These are phyloP conservation scores for Porites evermanni DNA, from an alignment of 92 coral and sea anemone species.

Conservation along the genomic window DNA sequence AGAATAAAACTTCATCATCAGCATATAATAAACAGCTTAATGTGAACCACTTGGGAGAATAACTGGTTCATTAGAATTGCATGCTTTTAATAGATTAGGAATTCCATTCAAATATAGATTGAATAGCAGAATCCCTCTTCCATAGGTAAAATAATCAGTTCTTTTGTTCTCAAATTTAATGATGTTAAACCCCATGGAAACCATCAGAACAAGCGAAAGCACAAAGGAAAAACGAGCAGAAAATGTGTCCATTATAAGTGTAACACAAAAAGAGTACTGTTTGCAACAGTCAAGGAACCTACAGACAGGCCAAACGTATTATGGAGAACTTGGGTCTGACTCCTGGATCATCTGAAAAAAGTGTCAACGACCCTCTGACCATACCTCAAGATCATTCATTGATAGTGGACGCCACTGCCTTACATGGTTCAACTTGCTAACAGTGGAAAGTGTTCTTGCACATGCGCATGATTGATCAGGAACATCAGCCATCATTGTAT, in stretches of 20 bases:
- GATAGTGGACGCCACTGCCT: too few species aligned
- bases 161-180: constrained; percentile 36
- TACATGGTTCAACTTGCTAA: too few species aligned
- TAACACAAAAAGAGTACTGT: constrained; percentile 68
- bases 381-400: too few species aligned
- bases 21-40: neutral
- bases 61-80: too few species aligned
- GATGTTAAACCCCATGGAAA: constrained; percentile 55
- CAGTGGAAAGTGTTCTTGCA: too few species aligned
- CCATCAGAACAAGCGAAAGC: constrained; percentile 49
- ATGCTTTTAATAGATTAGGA: too few species aligned
- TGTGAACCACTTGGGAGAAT: too few species aligned
- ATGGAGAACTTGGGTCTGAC: constrained; percentile 26
- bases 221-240: constrained; percentile 33
- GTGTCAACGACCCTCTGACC: constrained; percentile 57
- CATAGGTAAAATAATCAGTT: neutral
- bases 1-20: neutral
- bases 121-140: too few species aligned
- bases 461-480: too few species aligned
- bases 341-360: constrained; percentile 19
- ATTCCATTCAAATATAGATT: too few species aligned
- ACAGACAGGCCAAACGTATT: constrained; percentile 45
- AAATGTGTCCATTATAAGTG: neutral
- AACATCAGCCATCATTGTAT: too few species aligned
- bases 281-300: constrained; percentile 61